These are phyloP conservation scores for Callimorpha dominula DNA, from an alignment of 2,888 invertebrate genomes.

Conservation along the genomic window DNA sequence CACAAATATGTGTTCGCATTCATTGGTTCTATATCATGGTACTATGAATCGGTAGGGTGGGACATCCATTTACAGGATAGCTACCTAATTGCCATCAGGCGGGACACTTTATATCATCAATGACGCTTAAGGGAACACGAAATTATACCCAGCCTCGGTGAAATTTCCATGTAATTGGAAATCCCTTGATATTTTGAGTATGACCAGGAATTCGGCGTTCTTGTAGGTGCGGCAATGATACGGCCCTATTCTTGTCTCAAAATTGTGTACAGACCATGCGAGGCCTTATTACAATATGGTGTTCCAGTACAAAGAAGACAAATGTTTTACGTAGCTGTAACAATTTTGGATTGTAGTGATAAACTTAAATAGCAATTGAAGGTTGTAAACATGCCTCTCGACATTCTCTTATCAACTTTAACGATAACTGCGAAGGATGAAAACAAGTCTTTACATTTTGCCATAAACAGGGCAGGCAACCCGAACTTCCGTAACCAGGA, in stretches of 20 bases:
- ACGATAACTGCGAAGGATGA: background rate
- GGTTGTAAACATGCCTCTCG: background rate
- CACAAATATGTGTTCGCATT: too few relatives aligned
- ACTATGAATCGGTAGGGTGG: slow-evolving; percentile 21
- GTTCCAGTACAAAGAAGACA: background rate
- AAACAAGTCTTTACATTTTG: background rate
- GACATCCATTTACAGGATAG: slow-evolving; percentile 20
- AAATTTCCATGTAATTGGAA: slow-evolving; percentile 75
- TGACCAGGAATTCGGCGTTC: background rate
- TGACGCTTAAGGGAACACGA: slow-evolving; percentile 50
- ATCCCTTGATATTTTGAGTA: slow-evolving; percentile 55
- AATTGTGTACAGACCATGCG: background rate
- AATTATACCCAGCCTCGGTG: slow-evolving; percentile 59
- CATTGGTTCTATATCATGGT: background rate
- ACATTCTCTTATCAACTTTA: background rate
- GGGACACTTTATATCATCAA: slow-evolving; percentile 66
- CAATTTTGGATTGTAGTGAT: background rate
- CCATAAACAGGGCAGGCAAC: background rate
- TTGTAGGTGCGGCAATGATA: slow-evolving; percentile 5
- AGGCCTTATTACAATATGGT: background rate
- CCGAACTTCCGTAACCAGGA: background rate
- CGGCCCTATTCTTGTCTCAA: background rate
- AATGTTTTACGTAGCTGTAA: background rate
- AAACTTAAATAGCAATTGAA: background rate
- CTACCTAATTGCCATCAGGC: slow-evolving; percentile 43